Evolutionary conservation across 1,140 invertebrate species (phyloP), one percentile per base, ranked within the genome.

Genomic region (Leptinotarsa lineolata): DNA sequence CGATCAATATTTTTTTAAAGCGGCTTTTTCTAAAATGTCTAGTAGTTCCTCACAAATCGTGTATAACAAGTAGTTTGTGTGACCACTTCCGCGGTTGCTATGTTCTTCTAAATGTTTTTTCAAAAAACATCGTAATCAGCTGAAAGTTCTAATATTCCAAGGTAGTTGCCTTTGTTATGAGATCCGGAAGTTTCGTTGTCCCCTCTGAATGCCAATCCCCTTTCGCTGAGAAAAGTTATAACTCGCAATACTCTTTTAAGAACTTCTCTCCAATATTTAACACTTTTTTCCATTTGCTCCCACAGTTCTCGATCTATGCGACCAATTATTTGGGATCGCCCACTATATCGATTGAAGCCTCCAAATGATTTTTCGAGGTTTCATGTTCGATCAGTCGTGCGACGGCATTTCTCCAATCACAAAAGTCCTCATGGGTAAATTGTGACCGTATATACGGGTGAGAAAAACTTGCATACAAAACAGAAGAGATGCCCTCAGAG

Each of bases 161-260:
- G 54, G 65, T 76, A 81, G 64, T 81, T 82, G 15, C 79, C 80
- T 74, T 82, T 80, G 48, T 71, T 54, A 45, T 74, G 74, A 67
- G 78, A 80, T 18, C 75, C 79, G 71, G 81, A 22, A 58, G 59
- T 68, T 78, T 82, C 76, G 45, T 79, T 48, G 58, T 74, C 67
- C 60, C 79, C 76, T 68, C 78, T 71, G 65, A 82, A 81, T 54
- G 78, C 77, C 61, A 81, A 76, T 45, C 78, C 79, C 12, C 75
- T 72, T 60, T 21, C 21, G 71, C 44, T 68, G 4, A 74, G 69
- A 66, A 74, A 76, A 73, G 60, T 78, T 16, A 80, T 75, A 16
- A 78, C 76, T 65, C 44, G 58, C 15, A 76, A 60, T n/a, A 82
- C 46, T 73, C 74, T 74, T 76, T 70, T 69, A 15, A 82, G 70